phyloP scores from a whole-genome alignment of 2,113 vertebrate genomes.

The Murina feae region DNA sequence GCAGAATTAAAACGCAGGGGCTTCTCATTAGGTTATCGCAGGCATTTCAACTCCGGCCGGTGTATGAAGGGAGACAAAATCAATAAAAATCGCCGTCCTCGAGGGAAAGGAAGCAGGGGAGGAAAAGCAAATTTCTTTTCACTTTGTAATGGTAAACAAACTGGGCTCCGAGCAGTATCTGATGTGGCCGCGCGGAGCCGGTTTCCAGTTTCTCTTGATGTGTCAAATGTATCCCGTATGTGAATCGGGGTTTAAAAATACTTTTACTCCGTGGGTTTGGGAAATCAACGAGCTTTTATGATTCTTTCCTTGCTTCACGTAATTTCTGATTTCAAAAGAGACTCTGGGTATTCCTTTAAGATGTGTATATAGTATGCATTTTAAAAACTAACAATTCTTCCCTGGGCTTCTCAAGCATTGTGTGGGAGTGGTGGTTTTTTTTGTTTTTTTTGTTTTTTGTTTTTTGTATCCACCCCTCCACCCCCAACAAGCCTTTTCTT shows the following conservation, averaged over 20 bases:
- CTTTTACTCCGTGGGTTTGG: conserved; percentile 53
- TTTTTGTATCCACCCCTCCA: neutral
- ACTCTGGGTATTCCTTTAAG: conserved; percentile 48
- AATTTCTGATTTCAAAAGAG: conserved; percentile 68
- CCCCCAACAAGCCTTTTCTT: neutral
- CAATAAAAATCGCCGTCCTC: conserved; percentile 41
- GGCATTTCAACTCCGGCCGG: neutral
- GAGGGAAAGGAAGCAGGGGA: conserved; percentile 37
- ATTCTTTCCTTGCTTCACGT: conserved; percentile 69
- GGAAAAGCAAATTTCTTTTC: conserved; percentile 69
- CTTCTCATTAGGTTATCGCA: neutral
- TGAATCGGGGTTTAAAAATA: conserved; percentile 46
- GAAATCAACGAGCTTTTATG: conserved; percentile 65
- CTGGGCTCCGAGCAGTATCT: conserved; percentile 25
- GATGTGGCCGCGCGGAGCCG: conserved; percentile 56
- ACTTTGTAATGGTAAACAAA: conserved; percentile 54
- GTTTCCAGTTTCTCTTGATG: conserved; percentile 61
- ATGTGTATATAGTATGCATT: conserved; percentile 62
- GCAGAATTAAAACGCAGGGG: neutral
- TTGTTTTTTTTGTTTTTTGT: too few relatives aligned
- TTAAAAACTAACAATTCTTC: conserved; percentile 42
- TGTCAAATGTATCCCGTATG: conserved; percentile 72
- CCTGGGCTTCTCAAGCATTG: conserved; percentile 23
- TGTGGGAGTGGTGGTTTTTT: neutral
- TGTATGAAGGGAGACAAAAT: conserved; percentile 45